These are phyloP conservation scores for Haemorhous mexicanus DNA, from an alignment of 2,113 vertebrate species.

Conservation along the genomic window DNA sequence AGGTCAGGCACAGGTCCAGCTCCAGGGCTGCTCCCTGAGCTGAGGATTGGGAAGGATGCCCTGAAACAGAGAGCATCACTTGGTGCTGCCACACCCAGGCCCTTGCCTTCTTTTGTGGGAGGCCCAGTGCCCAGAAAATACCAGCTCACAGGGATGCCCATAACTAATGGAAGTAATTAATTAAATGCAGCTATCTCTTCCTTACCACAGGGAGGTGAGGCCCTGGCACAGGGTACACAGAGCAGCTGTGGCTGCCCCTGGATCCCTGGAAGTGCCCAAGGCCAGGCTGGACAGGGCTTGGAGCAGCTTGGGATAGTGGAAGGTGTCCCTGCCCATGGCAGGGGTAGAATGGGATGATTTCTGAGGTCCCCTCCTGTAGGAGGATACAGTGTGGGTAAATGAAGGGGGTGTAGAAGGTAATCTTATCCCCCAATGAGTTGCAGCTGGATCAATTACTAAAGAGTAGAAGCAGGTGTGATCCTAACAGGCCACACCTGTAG, in stretches of 20 bases:
- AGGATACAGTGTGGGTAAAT: too few species aligned
- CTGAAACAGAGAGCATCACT: neutral
- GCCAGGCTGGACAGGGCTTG: rapidly evolving
- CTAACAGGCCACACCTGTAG: too few species aligned
- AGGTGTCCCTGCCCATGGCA: neutral
- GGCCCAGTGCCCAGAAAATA: neutral
- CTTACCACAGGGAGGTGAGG: rapidly evolving
- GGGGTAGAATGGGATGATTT: neutral
- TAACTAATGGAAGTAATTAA: neutral
- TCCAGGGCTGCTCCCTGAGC: neutral
- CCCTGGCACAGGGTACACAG: neutral
- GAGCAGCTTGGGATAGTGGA: rapidly evolving
- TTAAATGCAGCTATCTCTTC: neutral
- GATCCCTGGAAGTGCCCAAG: neutral
- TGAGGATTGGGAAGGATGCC: neutral
- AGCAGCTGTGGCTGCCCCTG: neutral
- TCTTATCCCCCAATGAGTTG: too few species aligned
- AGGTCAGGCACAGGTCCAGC: neutral
- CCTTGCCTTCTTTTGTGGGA: neutral
- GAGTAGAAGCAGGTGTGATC: too few species aligned
- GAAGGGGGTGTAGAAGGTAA: too few species aligned
- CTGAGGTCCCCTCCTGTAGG: neutral
- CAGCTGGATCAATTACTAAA: too few species aligned
- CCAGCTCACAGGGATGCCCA: neutral
- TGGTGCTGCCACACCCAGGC: neutral